These are phyloP conservation scores for Machaerirhynchus nigripectus DNA, from an alignment of 2,113 vertebrate genomes.

Conservation along the genomic window DNA sequence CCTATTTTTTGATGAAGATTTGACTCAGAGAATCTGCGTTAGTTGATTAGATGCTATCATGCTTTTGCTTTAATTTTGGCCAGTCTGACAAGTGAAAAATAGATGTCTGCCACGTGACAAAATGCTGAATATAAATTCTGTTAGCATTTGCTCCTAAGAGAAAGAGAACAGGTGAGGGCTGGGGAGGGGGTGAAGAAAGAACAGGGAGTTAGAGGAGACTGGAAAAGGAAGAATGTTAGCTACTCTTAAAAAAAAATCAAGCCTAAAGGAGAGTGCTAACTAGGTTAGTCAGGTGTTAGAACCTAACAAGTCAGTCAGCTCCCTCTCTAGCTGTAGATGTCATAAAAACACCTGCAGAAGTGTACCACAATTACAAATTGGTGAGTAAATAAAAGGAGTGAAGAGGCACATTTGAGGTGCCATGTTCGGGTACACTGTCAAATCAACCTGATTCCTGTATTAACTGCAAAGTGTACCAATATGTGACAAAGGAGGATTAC, in stretches of 20 bases:
- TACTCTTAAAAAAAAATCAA: not conserved
- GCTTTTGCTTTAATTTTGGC: slow-evolving; percentile 35
- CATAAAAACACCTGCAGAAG: not conserved
- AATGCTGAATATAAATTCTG: slow-evolving; percentile 48
- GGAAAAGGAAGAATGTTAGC: not conserved
- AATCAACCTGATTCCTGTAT: not conserved
- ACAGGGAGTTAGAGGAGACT: not conserved
- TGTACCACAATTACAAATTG: not conserved
- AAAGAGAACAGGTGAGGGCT: not conserved
- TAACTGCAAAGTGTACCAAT: not conserved
- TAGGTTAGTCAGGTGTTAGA: not conserved
- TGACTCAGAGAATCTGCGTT: not conserved
- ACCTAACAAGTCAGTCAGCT: not conserved
- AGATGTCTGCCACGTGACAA: slow-evolving; percentile 7
- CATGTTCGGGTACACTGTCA: not conserved
- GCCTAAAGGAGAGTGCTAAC: not conserved
- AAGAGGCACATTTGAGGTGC: not conserved
- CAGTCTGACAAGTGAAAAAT: slow-evolving; percentile 48
- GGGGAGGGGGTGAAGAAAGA: not conserved
- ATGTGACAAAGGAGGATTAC: not conserved
- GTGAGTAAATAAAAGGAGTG: not conserved
- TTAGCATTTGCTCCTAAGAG: slow-evolving; percentile 24
- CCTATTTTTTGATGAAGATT: not conserved
- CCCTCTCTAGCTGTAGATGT: not conserved
- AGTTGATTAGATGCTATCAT: not conserved